Conservation (phyloP, 2,113 vertebrate genomes). For the Hoplias malabaricus region DNA sequence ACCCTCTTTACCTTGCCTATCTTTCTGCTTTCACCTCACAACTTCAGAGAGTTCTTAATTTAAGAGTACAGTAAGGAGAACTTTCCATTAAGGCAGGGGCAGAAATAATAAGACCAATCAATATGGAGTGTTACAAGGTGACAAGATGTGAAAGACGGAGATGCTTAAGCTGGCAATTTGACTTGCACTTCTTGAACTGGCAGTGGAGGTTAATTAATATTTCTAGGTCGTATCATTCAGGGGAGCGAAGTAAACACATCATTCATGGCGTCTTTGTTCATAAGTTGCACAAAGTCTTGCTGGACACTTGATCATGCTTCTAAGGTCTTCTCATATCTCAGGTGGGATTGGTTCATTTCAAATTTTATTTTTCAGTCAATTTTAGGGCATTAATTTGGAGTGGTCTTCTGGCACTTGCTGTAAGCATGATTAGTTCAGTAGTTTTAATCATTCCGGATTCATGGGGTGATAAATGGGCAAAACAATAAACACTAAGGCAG, state of each 20-base stretch:
- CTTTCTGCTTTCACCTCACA: conserved; percentile 61
- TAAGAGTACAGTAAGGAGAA: conserved; percentile 66
- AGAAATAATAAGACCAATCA: conserved; percentile 31
- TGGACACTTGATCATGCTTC: not conserved
- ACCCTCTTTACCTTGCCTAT: conserved; percentile 47
- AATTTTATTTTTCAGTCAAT: not conserved
- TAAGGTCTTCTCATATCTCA: not conserved
- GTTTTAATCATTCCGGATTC: conserved; percentile 50
- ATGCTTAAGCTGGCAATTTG: not conserved
- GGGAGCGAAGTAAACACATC: not conserved
- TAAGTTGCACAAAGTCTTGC: not conserved
- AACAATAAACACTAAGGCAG: conserved; percentile 16
- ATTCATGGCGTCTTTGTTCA: not conserved
- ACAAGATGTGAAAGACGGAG: not conserved
- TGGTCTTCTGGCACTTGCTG: conserved; percentile 60
- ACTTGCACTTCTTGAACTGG: not conserved
- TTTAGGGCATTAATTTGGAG: conserved; percentile 58
- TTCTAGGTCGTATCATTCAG: not conserved
- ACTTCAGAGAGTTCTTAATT: conserved; percentile 73
- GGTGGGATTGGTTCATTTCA: not conserved
- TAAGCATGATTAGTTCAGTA: conserved; percentile 56
- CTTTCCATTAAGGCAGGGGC: conserved; percentile 2
- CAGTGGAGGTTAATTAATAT: not conserved
- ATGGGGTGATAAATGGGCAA: conserved; percentile 28
- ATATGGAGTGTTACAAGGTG: not conserved